A percentile compares a stretch with the other conserved stretches of the same genome.
Evolutionary conservation across 2,113 vertebrate species (phyloP).

Genomic region (Monopterus albus): DNA sequence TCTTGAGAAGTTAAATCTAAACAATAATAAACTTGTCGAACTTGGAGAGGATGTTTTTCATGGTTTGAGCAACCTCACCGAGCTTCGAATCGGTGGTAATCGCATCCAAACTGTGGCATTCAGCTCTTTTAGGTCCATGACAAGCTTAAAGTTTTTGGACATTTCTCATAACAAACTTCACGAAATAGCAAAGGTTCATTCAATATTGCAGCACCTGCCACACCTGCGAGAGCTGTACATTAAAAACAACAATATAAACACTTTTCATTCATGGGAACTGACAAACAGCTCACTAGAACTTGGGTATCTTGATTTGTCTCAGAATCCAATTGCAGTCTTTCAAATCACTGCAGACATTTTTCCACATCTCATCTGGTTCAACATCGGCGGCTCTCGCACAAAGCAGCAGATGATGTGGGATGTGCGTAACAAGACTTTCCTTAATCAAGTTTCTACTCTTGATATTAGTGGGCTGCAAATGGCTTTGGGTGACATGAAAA

Average conservation of each 20-base stretch:
- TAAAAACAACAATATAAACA: not conserved
- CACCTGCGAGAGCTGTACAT: slow-evolving; percentile 41
- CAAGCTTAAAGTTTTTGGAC: slow-evolving; percentile 60
- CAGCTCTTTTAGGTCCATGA: slow-evolving; percentile 54
- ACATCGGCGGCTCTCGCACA: slow-evolving; percentile 41
- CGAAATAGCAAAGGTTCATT: not conserved
- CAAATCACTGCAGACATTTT: slow-evolving; percentile 70
- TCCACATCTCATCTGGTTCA: slow-evolving; percentile 65
- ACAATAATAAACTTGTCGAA: slow-evolving; percentile 48
- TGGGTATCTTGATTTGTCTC: slow-evolving; percentile 58
- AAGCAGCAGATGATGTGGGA: slow-evolving; percentile 58
- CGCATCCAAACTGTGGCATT: slow-evolving; percentile 27
- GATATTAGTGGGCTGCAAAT: slow-evolving; percentile 67
- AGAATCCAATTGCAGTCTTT: slow-evolving; percentile 61
- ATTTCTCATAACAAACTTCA: slow-evolving; percentile 63
- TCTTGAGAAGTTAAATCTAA: slow-evolving; percentile 65
- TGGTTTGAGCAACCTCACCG: slow-evolving; percentile 67
- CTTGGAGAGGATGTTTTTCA: slow-evolving; percentile 55
- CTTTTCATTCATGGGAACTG: slow-evolving; percentile 57
- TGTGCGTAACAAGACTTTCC: slow-evolving; percentile 56
- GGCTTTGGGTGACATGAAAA: slow-evolving; percentile 26
- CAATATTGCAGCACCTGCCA: slow-evolving; percentile 59
- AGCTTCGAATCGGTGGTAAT: slow-evolving; percentile 57
- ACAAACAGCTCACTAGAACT: slow-evolving; percentile 52
- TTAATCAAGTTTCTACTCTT: slow-evolving; percentile 66